Conservation (phyloP, 2,797 vertebrate species). For the Pygocentrus nattereri region DNA sequence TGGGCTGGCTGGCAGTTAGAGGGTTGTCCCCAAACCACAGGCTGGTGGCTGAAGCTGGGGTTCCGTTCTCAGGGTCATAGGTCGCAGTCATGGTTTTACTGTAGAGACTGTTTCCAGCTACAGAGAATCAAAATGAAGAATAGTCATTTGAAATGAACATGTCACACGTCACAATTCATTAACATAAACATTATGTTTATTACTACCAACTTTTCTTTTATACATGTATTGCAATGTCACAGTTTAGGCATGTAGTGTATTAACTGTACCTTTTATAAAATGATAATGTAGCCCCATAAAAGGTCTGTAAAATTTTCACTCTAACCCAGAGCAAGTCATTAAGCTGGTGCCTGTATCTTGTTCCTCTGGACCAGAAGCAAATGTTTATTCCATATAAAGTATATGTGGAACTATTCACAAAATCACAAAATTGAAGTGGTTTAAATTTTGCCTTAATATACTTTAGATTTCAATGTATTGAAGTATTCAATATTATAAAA, state of each 20-base stretch:
- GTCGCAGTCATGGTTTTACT: conserved; percentile 94
- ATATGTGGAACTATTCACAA: no score
- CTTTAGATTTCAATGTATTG: no score
- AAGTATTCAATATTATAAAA: no score
- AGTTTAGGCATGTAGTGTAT: no score
- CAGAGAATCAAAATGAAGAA: conserved; percentile 38
- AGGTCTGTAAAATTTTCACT: no score
- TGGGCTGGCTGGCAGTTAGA: conserved; percentile 81
- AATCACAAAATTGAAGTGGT: no score
- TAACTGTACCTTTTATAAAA: no score
- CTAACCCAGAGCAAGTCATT: background rate
- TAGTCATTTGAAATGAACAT: background rate
- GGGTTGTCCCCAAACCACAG: conserved; percentile 93
- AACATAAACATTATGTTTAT: background rate
- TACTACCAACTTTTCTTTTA: background rate
- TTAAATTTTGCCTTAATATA: no score
- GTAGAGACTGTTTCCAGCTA: conserved; percentile 85
- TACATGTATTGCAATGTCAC: background rate
- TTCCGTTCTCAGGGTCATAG: conserved; percentile 91
- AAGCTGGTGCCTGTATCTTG: no score
- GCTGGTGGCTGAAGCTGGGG: conserved; percentile 86
- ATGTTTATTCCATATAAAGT: no score
- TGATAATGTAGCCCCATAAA: no score
- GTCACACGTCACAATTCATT: background rate
- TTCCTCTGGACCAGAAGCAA: no score